These are phyloP conservation scores for Mya arenaria DNA, from an alignment of 1,140 invertebrate genomes.

Conservation along the genomic window DNA sequence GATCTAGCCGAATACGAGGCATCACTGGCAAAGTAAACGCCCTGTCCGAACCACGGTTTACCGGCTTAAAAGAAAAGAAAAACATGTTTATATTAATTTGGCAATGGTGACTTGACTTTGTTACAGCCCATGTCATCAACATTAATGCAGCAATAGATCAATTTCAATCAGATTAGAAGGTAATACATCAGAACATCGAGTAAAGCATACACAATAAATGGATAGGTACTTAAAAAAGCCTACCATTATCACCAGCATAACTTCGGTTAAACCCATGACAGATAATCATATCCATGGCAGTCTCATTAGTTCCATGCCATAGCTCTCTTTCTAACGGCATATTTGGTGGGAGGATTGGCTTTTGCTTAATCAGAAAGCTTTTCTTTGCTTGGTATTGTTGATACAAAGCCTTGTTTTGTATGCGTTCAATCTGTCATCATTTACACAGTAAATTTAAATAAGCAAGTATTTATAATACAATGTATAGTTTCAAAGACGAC, in stretches of 20 bases:
- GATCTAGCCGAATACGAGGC: constrained; percentile 60
- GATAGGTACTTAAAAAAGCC: neutral
- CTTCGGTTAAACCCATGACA: constrained; percentile 68
- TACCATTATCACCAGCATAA: constrained; percentile 68
- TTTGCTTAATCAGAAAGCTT: constrained; percentile 44
- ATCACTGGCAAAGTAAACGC: constrained; percentile 65
- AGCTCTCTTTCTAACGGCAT: constrained; percentile 54
- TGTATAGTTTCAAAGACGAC: neutral
- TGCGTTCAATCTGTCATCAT: constrained; percentile 59
- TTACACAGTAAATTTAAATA: neutral
- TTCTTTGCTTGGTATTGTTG: constrained; percentile 66
- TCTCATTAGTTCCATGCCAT: constrained; percentile 62
- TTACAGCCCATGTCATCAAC: neutral
- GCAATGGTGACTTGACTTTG: neutral
- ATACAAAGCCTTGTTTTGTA: constrained; percentile 64
- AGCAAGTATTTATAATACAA: neutral
- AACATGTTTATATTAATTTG: neutral
- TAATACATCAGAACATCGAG: neutral
- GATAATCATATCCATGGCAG: constrained; percentile 62
- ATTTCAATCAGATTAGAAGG: neutral
- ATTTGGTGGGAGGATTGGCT: constrained; percentile 16
- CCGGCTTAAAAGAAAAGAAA: neutral
- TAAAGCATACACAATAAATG: neutral
- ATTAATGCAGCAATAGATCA: neutral
- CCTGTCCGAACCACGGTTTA: constrained; percentile 57